phyloP scores from a whole-genome alignment of 2,113 vertebrate genomes.

The Chelonoidis abingdonii region DNA sequence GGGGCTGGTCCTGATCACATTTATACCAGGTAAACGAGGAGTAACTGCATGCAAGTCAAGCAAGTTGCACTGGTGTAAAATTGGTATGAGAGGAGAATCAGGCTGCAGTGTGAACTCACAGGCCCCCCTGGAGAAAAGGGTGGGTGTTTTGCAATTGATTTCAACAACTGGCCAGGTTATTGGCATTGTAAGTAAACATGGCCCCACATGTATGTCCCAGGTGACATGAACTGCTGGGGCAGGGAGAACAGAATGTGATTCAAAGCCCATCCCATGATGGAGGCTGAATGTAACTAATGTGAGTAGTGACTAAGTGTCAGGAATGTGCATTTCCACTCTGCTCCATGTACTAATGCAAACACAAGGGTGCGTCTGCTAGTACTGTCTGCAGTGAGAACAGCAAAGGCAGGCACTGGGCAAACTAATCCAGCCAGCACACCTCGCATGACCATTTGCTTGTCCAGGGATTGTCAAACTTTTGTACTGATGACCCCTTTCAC shows the following conservation, averaged over 20 bases:
- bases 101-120: background rate
- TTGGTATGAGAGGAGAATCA: background rate
- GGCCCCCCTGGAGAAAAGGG: background rate
- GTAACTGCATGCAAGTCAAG: background rate
- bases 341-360: background rate
- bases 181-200: background rate
- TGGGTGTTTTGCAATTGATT: background rate
- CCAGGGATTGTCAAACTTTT: background rate
- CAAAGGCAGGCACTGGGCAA: background rate
- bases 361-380: background rate
- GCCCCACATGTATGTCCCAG: background rate
- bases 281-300: background rate
- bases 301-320: background rate
- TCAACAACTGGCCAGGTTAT: background rate
- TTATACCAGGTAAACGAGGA: background rate
- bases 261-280: background rate
- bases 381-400: background rate
- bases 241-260: rapidly evolving
- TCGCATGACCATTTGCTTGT: background rate
- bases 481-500: too few relatives aligned
- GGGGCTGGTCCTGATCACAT: background rate
- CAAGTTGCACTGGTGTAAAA: background rate
- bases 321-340: background rate
- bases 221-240: background rate
- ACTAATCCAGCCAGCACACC: background rate